Base-by-base conservation (phyloP, 2,888 invertebrate species). In the Ophioninae sp. region DNA sequence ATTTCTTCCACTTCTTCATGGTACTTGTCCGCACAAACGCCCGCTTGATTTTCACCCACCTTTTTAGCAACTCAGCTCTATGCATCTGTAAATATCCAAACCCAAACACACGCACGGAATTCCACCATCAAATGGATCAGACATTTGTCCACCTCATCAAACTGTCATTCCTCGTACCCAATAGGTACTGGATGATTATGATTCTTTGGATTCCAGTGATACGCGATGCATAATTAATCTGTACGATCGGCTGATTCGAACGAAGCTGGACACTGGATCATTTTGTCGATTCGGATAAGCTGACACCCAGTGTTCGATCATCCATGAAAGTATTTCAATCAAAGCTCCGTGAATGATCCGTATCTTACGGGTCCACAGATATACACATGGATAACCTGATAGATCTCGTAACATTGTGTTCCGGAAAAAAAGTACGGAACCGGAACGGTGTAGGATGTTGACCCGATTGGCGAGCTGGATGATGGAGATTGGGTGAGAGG, bases 371-470 rank as follows among this genome's bases (percentile, higher is more conserved):
- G 3, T 3, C 3, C 2, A 30, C 30, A 30, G 30, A 30, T 59
- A 82, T 64, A 65, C 74, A 22, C 74, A 78, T 82, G 67, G 82
- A 56, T 22, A 71, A 71, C 79, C 59, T 56, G 22, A 71, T 61
- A 44, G 67, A 58, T 67, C 74, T 30, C 39, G 65, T 51, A 75
- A 67, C 23, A 72, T 76, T 76, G 75, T 67, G 81, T 81, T 72
- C 39, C 56, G 22, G 61, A 39, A 41, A 13, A 13, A 64, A 72
- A 44, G 44, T 17, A 58, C 61, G 10, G n/a, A 88, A 87, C 88
- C 88, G 88, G 89, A 90, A 89, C 88, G 82, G 86, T 82, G 85
- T 81, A 87, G 89, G 88, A 86, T 86, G 86, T 88, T 87, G 89
- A 86, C 88, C 87, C 89, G 89, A 89, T 88, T 86, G 87, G 56